A percentile compares a stretch with the other conserved stretches of the same genome.
Conservation (phyloP, 64 coral and sea anemone genomes). For the Stichodactyla helianthus region DNA sequence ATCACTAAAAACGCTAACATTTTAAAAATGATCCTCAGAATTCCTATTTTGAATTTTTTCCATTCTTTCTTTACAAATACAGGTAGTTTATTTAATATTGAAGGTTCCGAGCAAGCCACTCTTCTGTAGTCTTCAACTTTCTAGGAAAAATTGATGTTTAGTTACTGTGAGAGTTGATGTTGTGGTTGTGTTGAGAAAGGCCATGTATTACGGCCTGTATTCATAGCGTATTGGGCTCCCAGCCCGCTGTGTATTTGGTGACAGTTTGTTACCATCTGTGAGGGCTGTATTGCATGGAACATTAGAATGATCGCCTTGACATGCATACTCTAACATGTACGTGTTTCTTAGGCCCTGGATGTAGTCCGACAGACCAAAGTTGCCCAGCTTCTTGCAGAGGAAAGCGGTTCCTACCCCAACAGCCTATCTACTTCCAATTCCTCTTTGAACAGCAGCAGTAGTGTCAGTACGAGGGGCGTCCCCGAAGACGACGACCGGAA, state of each 20-base stretch:
- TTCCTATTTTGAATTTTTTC: no score
- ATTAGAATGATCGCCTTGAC: background rate
- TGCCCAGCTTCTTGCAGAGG: conserved; percentile 87
- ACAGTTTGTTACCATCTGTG: background rate
- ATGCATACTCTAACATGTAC: conserved; percentile 23
- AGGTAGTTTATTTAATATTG: no score
- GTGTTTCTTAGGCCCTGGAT: conserved; percentile 79
- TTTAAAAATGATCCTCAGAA: no score
- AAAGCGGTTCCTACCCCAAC: conserved; percentile 53
- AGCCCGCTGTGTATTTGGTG: background rate
- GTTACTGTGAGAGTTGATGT: background rate
- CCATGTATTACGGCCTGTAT: background rate
- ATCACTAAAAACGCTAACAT: no score
- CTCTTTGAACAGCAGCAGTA: conserved; percentile 49
- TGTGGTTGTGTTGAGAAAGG: background rate
- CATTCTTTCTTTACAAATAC: no score
- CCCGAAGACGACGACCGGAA: conserved; percentile 83
- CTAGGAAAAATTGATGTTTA: no score
- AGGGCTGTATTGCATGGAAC: background rate
- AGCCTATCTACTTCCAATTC: conserved; percentile 52
- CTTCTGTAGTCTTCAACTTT: no score
- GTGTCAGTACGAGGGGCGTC: conserved; percentile 23
- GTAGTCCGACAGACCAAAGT: conserved; percentile 97
- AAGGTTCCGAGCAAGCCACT: no score
- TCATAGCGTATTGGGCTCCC: background rate